Base-by-base conservation (phyloP, 2,797 vertebrate genomes). In the Otolemur crassicaudatus region DNA sequence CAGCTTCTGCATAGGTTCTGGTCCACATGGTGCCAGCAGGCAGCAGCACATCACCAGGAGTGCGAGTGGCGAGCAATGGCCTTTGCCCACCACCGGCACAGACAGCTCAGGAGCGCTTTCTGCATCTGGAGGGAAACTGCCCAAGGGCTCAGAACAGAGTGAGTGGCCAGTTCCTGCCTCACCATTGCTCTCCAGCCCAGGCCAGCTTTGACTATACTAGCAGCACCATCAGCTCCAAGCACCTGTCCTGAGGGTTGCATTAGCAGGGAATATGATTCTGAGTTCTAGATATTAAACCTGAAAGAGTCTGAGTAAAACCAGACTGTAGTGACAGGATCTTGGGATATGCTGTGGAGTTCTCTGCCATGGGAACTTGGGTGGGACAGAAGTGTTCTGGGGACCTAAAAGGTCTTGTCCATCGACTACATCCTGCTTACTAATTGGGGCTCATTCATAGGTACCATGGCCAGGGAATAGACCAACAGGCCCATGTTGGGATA, bases 21-120 rank as follows among this genome's bases (percentile, higher is more conserved):
- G 99, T 70, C 34, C 80, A 77, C 0, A 7, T 99, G 99, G 99
- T 73, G 58, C 27, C 82, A 91, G 61, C 98, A 93, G 89, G 96
- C 98, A 4, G 96, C 97, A 3, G 96, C 97, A 1, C 0, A 1
- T 75, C 69, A 98, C 65, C 96, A 97, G 61, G 98, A 99, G 79
- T 97, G 43, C 40, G 96, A 98, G 95, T 95, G 84, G 91, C 92
- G 73, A 70, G 85, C 84, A 16, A 60, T 90, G 69, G 99, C 99
- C 29, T 34, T 63, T n/a, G 95, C 94, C 60, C 98, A 98, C 94
- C 95, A 96, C 92, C 75, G 70, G 3, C 95, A 27, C 2, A 0
- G 89, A n/a, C 72, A 27, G 81, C 96, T 99, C 75, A 77, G 86
- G 19, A 98, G 90, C n/a, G 56, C 96, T 73, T 98, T 99, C 79